These are phyloP conservation scores for Cinclus mexicanus DNA, from an alignment of 2,113 vertebrate genomes.

Conservation along the genomic window DNA sequence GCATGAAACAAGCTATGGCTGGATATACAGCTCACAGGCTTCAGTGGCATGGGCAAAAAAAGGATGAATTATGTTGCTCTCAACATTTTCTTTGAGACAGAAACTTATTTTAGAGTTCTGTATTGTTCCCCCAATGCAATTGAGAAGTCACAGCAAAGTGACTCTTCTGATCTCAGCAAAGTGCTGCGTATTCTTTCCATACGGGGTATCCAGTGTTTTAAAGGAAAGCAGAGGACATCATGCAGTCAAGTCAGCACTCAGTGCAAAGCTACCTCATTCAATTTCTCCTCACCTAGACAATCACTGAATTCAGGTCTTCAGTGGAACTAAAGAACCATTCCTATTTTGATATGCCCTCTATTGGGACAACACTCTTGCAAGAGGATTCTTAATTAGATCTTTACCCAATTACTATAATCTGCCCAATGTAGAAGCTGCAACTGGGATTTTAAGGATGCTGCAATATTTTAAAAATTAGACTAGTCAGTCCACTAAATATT, in stretches of 20 bases:
- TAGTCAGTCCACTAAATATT: not conserved
- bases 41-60: not conserved
- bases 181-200: not conserved
- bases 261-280: not conserved
- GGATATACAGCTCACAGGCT: not conserved
- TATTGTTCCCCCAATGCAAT: not conserved
- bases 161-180: not conserved
- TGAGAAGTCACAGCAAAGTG: conserved; percentile 28
- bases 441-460: not conserved
- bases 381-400: not conserved
- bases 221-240: not conserved
- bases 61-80: not conserved
- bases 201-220: not conserved
- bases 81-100: not conserved
- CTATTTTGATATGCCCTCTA: not conserved
- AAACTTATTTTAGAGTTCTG: not conserved
- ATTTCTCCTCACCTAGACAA: not conserved
- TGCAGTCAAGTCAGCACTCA: not conserved
- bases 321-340: not conserved
- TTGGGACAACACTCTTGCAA: not conserved
- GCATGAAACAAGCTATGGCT: not conserved
- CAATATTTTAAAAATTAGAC: not conserved
- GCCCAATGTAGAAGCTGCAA: not conserved
- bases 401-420: not conserved
- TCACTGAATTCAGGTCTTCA: not conserved